Percentiles rank a stretch among this genome's conserved stretches.
Conservation (phyloP, 2,113 vertebrate species). For the Arizona elegans region DNA sequence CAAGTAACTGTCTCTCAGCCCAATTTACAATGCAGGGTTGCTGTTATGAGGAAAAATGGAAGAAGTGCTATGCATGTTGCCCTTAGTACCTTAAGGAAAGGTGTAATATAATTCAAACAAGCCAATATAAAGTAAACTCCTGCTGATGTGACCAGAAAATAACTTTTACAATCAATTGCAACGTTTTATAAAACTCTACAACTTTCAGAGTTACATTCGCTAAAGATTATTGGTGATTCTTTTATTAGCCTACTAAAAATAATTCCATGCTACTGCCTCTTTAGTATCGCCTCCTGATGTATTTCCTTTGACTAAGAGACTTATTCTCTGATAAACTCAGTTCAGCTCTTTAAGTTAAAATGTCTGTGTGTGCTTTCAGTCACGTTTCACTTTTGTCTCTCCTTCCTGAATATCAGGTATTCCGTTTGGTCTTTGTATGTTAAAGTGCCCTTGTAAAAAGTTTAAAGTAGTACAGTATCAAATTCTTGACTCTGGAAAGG, state of each 20-base stretch:
- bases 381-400: not conserved
- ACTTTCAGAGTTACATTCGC: not conserved
- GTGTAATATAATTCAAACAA: not conserved
- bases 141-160: not conserved
- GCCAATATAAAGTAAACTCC: not conserved
- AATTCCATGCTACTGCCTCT: not conserved
- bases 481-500: not conserved
- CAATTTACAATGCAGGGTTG: not conserved
- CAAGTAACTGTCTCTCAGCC: not conserved
- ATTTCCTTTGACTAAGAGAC: not conserved
- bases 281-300: not conserved
- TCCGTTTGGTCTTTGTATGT: not conserved
- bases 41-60: not conserved
- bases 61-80: not conserved
- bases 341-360: not conserved
- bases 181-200: not conserved
- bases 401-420: not conserved
- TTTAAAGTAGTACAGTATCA: not conserved
- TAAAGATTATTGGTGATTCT: not conserved
- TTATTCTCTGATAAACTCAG: not conserved
- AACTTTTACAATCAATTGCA: not conserved
- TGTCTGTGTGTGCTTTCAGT: not conserved
- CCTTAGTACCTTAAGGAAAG: not conserved
- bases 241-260: not conserved
- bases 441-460: not conserved